phyloP scores from a whole-genome alignment of 2,888 invertebrate genomes.

The Carpatolechia fugitivella region DNA sequence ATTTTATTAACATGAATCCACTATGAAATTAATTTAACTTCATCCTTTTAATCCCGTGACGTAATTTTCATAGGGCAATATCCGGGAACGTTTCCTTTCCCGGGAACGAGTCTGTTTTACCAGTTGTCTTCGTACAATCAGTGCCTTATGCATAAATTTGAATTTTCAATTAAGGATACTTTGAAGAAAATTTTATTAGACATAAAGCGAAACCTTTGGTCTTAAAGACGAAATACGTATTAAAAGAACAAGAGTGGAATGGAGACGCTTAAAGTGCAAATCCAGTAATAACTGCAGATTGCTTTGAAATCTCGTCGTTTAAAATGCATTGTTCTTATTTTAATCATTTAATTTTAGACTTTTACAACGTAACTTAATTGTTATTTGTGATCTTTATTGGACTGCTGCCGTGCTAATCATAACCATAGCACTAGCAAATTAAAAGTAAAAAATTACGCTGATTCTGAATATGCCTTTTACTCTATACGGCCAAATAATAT shows the following conservation, averaged over 20 bases:
- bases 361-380: too few species aligned
- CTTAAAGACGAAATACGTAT: slow-evolving; percentile 69
- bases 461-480: too few species aligned
- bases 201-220: slow-evolving; percentile 77
- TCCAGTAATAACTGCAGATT: background rate
- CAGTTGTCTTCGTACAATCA: slow-evolving; percentile 62
- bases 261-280: slow-evolving; percentile 28
- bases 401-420: too few species aligned
- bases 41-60: slow-evolving; percentile 51
- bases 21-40: slow-evolving; percentile 47
- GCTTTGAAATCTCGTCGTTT: too few species aligned
- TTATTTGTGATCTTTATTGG: too few species aligned
- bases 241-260: slow-evolving; percentile 40
- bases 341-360: too few species aligned
- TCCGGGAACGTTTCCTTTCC: slow-evolving; percentile 44
- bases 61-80: slow-evolving; percentile 67
- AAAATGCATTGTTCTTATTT: too few species aligned
- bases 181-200: slow-evolving; percentile 78
- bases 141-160: slow-evolving; percentile 79
- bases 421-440: too few species aligned
- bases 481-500: too few species aligned
- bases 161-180: slow-evolving; percentile 78
- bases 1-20: slow-evolving; percentile 30
- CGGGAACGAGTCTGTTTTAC: slow-evolving; percentile 59
- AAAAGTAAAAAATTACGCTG: too few species aligned